Conservation (phyloP, 2,888 invertebrate genomes). For the Barypeithes pellucidus region DNA sequence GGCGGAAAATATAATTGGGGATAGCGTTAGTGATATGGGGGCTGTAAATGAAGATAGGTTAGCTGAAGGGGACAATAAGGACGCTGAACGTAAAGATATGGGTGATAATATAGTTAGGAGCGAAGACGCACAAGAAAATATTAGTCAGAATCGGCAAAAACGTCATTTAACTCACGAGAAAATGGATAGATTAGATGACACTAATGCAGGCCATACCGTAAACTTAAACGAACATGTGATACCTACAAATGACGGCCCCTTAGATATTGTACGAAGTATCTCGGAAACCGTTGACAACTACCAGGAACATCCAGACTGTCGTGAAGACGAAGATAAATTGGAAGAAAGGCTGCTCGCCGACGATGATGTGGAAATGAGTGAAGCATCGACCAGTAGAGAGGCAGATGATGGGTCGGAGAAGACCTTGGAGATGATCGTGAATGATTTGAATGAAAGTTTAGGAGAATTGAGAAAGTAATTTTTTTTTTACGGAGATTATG, state of each 20-base stretch:
- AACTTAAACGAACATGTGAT: background rate
- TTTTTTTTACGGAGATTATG: background rate
- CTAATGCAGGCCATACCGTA: background rate
- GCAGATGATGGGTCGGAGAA: slow-evolving; percentile 35
- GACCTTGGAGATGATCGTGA: slow-evolving; percentile 53
- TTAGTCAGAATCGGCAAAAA: background rate
- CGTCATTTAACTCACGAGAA: too few relatives aligned
- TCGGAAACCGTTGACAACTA: background rate
- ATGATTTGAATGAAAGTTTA: slow-evolving; percentile 53
- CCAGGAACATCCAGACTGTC: background rate
- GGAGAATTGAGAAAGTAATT: slow-evolving; percentile 37
- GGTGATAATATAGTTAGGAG: background rate
- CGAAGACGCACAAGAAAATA: background rate
- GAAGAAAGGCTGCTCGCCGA: slow-evolving; percentile 36
- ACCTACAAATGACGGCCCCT: background rate
- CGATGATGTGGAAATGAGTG: slow-evolving; percentile 36
- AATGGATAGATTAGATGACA: background rate
- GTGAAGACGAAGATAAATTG: slow-evolving; percentile 27
- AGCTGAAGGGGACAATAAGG: background rate
- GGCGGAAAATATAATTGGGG: background rate
- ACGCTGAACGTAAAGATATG: background rate
- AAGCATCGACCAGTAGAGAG: slow-evolving; percentile 1
- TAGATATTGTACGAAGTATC: too few relatives aligned
- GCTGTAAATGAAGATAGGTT: background rate
- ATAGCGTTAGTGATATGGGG: background rate